Evolutionary conservation across 2,113 vertebrate species (phyloP), one percentile per base, ranked within the genome.

Genomic region (Cricetomys ansorgei): DNA sequence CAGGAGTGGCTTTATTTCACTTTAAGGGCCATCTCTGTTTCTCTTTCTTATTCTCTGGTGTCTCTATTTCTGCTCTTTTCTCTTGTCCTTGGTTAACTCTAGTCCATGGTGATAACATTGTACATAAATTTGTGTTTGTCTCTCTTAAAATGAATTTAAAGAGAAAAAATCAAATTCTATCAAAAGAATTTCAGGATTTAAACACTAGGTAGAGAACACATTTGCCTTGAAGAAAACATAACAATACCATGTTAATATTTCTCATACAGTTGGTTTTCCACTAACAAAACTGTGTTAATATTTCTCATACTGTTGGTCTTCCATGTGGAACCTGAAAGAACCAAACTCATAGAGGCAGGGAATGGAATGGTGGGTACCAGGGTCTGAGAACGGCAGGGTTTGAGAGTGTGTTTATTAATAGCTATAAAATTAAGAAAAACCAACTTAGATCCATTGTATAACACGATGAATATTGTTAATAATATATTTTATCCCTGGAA

Each of bases 81-180:
- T 27, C 45, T n/a, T 55, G 27, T 57, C 27, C n/a, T 93, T 25
- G 19, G 2, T 59, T 84, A 89, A 73, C 73, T 40, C 23, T 55
- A 7, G 25, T 55, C 77, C 34, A 9, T 21, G 64, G 19, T 34
- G 31, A 48, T 65, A 89, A 45, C 50, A 79, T 17, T 45, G 4
- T 67, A 67, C 40, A 25, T 50, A 21, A 23, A 73, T 53, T 43
- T 31, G 3, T 75, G 29, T 85, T 75, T 37, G 11, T 87, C 34
- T 89, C 79, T 75, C 92, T 88, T 40, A 64, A 31, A 92, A 75
- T 57, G 23, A 75, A 80, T 67, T 92, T 72, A 83, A 86, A 79
- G 91, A 91, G 57, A 93, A 50, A 65, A 85, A 57, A 43, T 23
- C 59, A 70, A 23, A 43, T 81, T 86, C 37, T 43, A 10, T 86